These are phyloP conservation scores for Cololabis saira DNA, from an alignment of 2,113 vertebrate species.

Conservation along the genomic window DNA sequence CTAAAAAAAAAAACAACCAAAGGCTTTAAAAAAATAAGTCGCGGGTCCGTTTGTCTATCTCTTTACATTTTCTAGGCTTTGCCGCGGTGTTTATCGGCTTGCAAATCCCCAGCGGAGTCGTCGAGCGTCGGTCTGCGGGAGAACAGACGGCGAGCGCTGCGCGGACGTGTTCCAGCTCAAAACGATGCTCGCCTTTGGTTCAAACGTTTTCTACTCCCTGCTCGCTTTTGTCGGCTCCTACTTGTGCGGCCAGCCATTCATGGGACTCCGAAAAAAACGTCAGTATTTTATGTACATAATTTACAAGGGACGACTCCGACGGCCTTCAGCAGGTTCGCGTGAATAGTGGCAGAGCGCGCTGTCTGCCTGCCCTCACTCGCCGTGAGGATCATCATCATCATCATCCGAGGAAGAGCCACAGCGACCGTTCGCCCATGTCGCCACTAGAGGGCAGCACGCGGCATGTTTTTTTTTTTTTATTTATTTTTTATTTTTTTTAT, in stretches of 20 bases:
- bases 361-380: slow-evolving; percentile 52
- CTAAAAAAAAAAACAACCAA: slow-evolving; percentile 14
- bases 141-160: slow-evolving; percentile 30
- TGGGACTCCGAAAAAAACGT: slow-evolving; percentile 31
- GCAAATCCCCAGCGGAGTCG: slow-evolving; percentile 68
- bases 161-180: slow-evolving; percentile 45
- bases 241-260: slow-evolving; percentile 49
- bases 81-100: slow-evolving; percentile 41
- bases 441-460: slow-evolving; percentile 49
- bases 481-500: no score
- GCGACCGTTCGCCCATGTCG: not conserved
- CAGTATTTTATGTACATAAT: slow-evolving; percentile 64
- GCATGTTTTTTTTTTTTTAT: no score
- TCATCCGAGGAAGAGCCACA: not conserved
- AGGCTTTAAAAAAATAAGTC: slow-evolving; percentile 6
- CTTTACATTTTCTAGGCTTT: not conserved
- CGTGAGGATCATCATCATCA: slow-evolving; percentile 41
- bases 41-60: not conserved
- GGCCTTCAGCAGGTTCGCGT: slow-evolving; percentile 59
- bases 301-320: slow-evolving; percentile 50
- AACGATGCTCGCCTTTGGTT: slow-evolving; percentile 42
- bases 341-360: slow-evolving; percentile 46
- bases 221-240: slow-evolving; percentile 31
- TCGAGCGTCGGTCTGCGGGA: slow-evolving; percentile 59
- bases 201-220: slow-evolving; percentile 23